Conservation (phyloP, 2,797 vertebrate genomes). For the Holocentrus rufus region DNA sequence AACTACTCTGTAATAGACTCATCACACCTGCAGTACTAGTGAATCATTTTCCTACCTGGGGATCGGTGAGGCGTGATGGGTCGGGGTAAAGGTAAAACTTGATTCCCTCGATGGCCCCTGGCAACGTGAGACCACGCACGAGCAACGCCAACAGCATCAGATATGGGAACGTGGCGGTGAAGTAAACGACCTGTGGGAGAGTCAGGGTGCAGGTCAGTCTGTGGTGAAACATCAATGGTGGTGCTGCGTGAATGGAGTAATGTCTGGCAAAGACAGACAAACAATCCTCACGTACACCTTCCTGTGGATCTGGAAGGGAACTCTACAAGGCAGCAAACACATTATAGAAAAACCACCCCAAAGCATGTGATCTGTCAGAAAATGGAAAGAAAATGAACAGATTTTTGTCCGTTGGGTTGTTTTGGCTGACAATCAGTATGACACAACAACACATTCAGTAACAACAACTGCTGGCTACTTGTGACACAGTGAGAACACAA, state of each 20-base stretch:
- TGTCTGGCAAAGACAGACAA: neutral
- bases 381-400: neutral
- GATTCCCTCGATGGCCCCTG: conserved; percentile 91
- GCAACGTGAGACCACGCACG: conserved; percentile 91
- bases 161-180: conserved; percentile 96
- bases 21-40: neutral
- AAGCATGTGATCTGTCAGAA: neutral
- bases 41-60: conserved; percentile 84
- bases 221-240: neutral
- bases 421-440: too few relatives aligned
- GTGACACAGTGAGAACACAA: too few relatives aligned
- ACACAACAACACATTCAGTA: too few relatives aligned
- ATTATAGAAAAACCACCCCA: too few relatives aligned
- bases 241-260: neutral
- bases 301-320: neutral
- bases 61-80: conserved; percentile 90
- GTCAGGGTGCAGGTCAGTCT: neutral
- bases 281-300: neutral
- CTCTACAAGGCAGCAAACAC: too few relatives aligned
- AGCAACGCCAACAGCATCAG: conserved; percentile 91
- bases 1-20: too few relatives aligned
- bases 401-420: too few relatives aligned
- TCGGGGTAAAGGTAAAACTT: conserved; percentile 97
- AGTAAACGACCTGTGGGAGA: conserved; percentile 87
- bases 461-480: too few relatives aligned